Base-by-base conservation (phyloP, 2,797 vertebrate genomes). In the Aythya fuligula region DNA sequence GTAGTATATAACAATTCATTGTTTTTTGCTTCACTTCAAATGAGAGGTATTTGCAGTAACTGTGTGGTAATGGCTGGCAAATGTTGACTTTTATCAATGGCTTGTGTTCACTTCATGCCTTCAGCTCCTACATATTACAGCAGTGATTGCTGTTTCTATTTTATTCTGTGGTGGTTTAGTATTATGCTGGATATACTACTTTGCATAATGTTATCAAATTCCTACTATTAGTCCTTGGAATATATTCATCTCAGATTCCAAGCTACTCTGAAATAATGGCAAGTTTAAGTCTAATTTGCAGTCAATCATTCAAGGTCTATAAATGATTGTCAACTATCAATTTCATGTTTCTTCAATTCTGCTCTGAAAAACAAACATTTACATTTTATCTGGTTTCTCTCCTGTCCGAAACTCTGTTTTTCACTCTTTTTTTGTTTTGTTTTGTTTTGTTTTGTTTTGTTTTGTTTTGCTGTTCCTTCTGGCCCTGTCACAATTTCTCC, bases 21-120 rank as follows among this genome's bases (percentile, higher is more conserved):
- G 70, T 7, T 13, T 64, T 96, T 89, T 91, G n/a, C 76, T 84
- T 56, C 54, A 2, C 91, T 82, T 19, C 4, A 67, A 82, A 93
- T 51, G 64, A 71, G 80, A 94, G 54, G 49, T 93, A 19, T 93
- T 91, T 95, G 91, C 77, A 90, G 74, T 90, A 82, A 82, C 94
- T 87, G 80, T 64, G 84, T 87, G 83, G 91, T 93, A 95, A 90
- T 94, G 65, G 71, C 85, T 95, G 89, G 94, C 71, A 96, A 97
- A 95, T 91, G 91, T 87, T 96, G 95, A 96, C 93, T 96, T 96
- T 95, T 97, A 97, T 95, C 94, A 96, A 94, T 90, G 90, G 86
- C 77, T 95, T 80, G 71, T 91, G 79, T 88, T 94, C 54, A 53
- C 93, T 90, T 93, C 93, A 84, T 3, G 88, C 80, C 85, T 96